These are phyloP conservation scores for Tragelaphus oryx DNA, from an alignment of 2,797 vertebrate species.

Conservation along the genomic window DNA sequence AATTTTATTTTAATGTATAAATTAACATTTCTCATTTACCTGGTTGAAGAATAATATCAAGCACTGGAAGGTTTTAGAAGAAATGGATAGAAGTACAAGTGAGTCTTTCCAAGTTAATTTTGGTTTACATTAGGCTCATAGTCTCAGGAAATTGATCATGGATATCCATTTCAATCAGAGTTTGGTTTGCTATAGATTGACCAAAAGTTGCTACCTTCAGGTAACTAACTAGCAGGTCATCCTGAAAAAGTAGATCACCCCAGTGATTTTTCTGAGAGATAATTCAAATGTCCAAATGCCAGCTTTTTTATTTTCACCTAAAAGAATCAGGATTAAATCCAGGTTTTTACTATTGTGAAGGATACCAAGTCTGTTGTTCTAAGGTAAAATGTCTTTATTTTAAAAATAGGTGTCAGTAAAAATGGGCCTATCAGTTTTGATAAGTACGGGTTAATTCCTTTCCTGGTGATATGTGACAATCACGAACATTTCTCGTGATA, in stretches of 20 bases:
- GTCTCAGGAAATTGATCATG: constrained; percentile 28
- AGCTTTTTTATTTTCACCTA: background rate
- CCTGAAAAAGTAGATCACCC: background rate
- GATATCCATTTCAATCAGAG: background rate
- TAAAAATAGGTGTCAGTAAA: constrained; percentile 37
- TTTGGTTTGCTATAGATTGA: constrained; percentile 16
- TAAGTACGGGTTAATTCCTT: constrained; percentile 46
- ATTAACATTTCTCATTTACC: background rate
- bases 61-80: background rate
- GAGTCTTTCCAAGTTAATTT: constrained; percentile 37
- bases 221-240: background rate
- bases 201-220: background rate
- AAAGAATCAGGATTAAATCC: constrained; percentile 20
- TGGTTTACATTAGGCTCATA: background rate
- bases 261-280: background rate
- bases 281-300: background rate
- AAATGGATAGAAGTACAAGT: background rate
- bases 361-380: background rate
- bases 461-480: constrained; percentile 68
- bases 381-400: constrained; percentile 40
- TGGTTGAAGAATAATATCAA: background rate
- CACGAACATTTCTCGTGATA: constrained; percentile 58
- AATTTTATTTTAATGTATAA: constrained; percentile 7
- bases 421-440: constrained; percentile 5
- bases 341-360: background rate